These are phyloP conservation scores for Sinopyrophorus schimmeli DNA, from an alignment of 2,888 invertebrate genomes.

Conservation along the genomic window DNA sequence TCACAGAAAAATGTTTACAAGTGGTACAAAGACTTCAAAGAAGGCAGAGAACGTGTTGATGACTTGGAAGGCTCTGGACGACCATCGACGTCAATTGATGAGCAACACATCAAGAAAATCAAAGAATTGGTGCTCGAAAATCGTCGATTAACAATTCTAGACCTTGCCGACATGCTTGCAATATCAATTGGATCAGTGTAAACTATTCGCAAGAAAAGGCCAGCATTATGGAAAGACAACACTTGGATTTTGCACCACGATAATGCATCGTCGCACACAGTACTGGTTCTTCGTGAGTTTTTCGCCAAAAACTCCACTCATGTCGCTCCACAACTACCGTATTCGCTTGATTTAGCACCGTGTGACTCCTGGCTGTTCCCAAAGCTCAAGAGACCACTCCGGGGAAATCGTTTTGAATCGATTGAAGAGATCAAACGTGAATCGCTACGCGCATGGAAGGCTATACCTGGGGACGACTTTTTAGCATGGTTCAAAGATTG, in stretches of 20 bases:
- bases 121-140: too few species aligned
- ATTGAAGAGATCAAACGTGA: slow-evolving; percentile 37
- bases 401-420: slow-evolving; percentile 13
- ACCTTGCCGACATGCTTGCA: too few species aligned
- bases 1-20: too few species aligned
- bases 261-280: slow-evolving; percentile 33
- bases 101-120: too few species aligned
- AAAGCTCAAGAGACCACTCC: slow-evolving; percentile 11
- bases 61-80: too few species aligned
- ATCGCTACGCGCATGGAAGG: slow-evolving; percentile 36
- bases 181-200: too few species aligned
- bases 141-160: too few species aligned
- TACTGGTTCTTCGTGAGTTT: slow-evolving; percentile 26
- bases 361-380: slow-evolving; percentile 20
- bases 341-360: slow-evolving; percentile 35
- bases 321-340: slow-evolving; percentile 29
- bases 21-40: too few species aligned
- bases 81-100: too few species aligned
- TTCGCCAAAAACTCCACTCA: slow-evolving; percentile 34
- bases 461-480: slow-evolving; percentile 35
- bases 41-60: too few species aligned
- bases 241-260: slow-evolving; percentile 41
- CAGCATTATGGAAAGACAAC: slow-evolving; percentile 37
- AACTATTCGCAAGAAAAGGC: slow-evolving; percentile 21
- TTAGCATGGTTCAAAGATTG: slow-evolving; percentile 38